Percentiles rank a stretch among this genome's conserved stretches.
Evolutionary conservation across 2,888 invertebrate species (phyloP).

Genomic region (Biston stratarius): DNA sequence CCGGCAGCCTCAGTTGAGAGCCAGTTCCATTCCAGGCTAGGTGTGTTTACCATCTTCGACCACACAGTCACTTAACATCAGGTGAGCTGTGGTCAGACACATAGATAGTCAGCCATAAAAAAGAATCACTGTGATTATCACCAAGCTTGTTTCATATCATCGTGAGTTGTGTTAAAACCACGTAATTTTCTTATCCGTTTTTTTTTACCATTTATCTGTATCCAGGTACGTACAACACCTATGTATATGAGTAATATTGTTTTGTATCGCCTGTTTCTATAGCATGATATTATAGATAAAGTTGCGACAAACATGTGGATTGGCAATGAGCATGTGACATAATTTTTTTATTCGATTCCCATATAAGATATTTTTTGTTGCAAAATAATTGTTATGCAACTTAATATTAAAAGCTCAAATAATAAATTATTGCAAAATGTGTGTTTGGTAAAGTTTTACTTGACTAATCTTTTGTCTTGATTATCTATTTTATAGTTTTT

Average conservation of each 20-base stretch:
- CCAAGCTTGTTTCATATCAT: neutral
- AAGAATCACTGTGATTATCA: slow-evolving; percentile 5
- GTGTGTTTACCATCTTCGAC: too few relatives aligned
- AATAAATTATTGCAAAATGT: too few relatives aligned
- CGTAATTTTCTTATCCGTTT: slow-evolving; percentile 11
- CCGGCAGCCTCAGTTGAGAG: too few relatives aligned
- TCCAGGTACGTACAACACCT: neutral
- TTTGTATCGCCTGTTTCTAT: slow-evolving; percentile 11
- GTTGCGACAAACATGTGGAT: neutral
- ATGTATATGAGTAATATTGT: slow-evolving; percentile 7
- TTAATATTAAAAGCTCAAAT: too few relatives aligned
- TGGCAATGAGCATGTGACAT: neutral
- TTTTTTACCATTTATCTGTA: slow-evolving; percentile 13
- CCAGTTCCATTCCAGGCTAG: too few relatives aligned
- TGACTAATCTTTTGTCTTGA: too few relatives aligned
- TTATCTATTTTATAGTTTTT: too few relatives aligned
- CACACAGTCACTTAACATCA: too few relatives aligned
- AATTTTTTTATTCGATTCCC: slow-evolving; percentile 5
- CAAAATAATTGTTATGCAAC: neutral
- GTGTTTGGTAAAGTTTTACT: neutral
- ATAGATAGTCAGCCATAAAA: too few relatives aligned
- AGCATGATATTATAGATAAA: slow-evolving; percentile 15
- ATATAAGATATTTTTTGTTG: neutral
- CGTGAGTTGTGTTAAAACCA: slow-evolving; percentile 13
- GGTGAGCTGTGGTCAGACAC: too few relatives aligned